phyloP scores from a whole-genome alignment of 2,113 vertebrate genomes.

The Trachemys scripta region DNA sequence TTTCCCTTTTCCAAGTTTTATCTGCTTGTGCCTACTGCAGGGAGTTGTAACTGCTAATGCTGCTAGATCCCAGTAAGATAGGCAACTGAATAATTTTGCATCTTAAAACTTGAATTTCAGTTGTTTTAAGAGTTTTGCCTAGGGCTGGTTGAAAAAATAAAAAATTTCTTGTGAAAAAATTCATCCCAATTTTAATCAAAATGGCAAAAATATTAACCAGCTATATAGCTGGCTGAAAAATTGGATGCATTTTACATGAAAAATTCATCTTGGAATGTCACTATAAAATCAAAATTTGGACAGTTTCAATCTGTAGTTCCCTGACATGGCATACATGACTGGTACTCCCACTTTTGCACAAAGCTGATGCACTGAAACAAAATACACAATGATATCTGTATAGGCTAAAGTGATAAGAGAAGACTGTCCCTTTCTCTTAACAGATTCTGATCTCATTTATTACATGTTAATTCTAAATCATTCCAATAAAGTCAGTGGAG shows the following conservation, averaged over 20 bases:
- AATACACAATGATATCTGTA: background rate
- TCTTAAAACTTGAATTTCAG: conserved; percentile 32
- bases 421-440: background rate
- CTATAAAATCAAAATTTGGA: background rate
- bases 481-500: background rate
- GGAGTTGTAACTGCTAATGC: background rate
- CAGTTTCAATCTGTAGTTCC: background rate
- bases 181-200: accelerated
- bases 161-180: background rate
- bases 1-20: background rate
- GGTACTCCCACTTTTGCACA: background rate
- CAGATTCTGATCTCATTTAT: background rate
- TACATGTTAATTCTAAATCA: background rate
- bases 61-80: background rate
- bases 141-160: background rate
- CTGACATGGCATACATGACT: background rate
- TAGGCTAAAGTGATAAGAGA: background rate
- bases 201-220: background rate
- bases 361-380: background rate
- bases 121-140: background rate
- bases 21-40: background rate
- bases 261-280: background rate
- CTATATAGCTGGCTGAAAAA: background rate
- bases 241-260: background rate
- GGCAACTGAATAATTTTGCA: background rate